Evolutionary conservation across 1,140 invertebrate species (phyloP).

Genomic region (Asbolus verrucosus): DNA sequence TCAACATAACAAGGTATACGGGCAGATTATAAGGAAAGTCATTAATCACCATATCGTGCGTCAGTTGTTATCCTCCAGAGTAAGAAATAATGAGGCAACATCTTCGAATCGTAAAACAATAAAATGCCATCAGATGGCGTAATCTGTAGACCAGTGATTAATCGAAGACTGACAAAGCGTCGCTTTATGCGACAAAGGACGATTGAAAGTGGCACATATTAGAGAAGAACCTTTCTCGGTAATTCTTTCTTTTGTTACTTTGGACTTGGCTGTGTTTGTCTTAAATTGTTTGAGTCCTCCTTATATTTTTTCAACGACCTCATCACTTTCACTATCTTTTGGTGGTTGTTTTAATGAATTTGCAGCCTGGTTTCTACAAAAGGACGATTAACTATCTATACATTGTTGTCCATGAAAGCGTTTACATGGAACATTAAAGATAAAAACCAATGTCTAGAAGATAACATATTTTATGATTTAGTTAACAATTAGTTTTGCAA

Average conservation of each 20-base stretch:
- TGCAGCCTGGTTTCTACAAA: no score
- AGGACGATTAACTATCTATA: no score
- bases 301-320: no score
- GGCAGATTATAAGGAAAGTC: background rate
- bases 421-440: no score
- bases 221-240: background rate
- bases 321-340: no score
- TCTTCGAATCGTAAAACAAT: conserved; percentile 17
- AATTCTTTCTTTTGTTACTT: conserved; percentile 8
- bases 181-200: conserved; percentile 6
- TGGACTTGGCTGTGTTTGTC: background rate
- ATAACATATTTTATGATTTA: no score
- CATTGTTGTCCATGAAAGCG: no score
- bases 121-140: background rate
- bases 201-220: conserved; percentile 7
- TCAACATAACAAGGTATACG: conserved; percentile 3
- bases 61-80: conserved; percentile 11
- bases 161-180: conserved; percentile 25
- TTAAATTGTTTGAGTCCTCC: conserved; percentile 1
- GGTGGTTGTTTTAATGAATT: no score
- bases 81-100: conserved; percentile 24
- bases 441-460: no score
- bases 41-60: conserved; percentile 7
- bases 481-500: no score
- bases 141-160: conserved; percentile 25